Evolutionary conservation across 2,797 vertebrate genomes (phyloP).

Genomic region (Neosilurus hyrtlii): DNA sequence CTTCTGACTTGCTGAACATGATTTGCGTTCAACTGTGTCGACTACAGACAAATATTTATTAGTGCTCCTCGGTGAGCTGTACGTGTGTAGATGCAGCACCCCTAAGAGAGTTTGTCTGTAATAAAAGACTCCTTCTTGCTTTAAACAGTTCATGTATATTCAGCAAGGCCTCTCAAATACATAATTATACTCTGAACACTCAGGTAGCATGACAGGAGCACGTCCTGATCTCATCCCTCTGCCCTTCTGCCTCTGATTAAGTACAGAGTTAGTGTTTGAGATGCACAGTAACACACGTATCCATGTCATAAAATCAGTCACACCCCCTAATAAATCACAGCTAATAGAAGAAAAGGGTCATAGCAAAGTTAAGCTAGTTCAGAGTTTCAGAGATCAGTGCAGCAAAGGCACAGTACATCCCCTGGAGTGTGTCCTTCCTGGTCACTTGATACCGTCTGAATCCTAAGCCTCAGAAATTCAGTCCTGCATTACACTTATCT

Average conservation of each 20-base stretch:
- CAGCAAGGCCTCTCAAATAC: constrained; percentile 60
- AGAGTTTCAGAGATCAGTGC: not conserved
- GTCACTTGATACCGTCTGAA: not conserved
- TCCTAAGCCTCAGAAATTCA: not conserved
- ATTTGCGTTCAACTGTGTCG: constrained; percentile 19
- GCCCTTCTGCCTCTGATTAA: constrained; percentile 63
- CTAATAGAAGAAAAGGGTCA: constrained; percentile 47
- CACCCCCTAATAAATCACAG: constrained; percentile 46
- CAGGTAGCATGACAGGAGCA: constrained; percentile 31
- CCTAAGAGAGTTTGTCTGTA: constrained; percentile 56
- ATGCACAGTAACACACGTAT: constrained; percentile 60
- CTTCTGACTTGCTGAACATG: not conserved
- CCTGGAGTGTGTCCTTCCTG: not conserved
- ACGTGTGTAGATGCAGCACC: constrained; percentile 3
- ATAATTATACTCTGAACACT: constrained; percentile 44
- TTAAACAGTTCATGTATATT: constrained; percentile 63
- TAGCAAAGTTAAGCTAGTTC: constrained; percentile 13
- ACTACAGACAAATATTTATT: constrained; percentile 43
- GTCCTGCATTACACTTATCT: not conserved
- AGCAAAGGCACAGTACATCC: not conserved
- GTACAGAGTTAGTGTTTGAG: constrained; percentile 60
- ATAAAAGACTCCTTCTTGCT: constrained; percentile 43
- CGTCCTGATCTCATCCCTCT: constrained; percentile 2
- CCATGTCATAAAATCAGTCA: constrained; percentile 64
- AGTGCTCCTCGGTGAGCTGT: constrained; percentile 19